Evolutionary conservation across 2,797 vertebrate species (phyloP), one percentile per base, ranked within the genome.

Genomic region (Percopsis omiscomaycus): DNA sequence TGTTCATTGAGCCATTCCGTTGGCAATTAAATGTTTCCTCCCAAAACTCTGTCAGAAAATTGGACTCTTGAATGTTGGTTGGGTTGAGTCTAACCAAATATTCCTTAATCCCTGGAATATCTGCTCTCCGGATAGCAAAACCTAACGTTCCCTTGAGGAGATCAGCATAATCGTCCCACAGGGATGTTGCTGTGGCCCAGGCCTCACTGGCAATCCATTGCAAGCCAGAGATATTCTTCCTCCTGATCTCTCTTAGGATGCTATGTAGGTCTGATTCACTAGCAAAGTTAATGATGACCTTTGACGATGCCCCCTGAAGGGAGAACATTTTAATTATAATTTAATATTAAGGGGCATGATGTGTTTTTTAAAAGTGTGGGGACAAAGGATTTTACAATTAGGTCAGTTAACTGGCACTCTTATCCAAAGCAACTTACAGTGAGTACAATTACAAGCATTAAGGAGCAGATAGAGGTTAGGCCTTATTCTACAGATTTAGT

Each of bases 201-300:
- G 91, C 92, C 68, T 94, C 93, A 8, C 92, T 93, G 0, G 90
- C 90, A 13, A 94, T 89, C 92, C 93, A 93, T 1, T 92, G 94
- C 66, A 89, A 81, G 46, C 82, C 83, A 0, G 86, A 91, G 13
- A 95, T 68, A 58, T 94, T 94, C 37, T 80, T 83, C 12, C 32
- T 73, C 13, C 69, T 69, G 14, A 93, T 64, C 65, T 91, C 92
- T 73, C 83, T 82, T 10, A 93, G 78, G 53, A 95, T 92, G 3
- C 76, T 76, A 15, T 84, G 83, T 30, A 95, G 86, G 42, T 94
- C 91, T 1, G 89, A 87, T 48, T 94, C 94, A 30, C 88, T 87
- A 5, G 88, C 89, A 29, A 92, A 93, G 44, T 91, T 91, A 28
- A 94, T 79, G 61, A 94, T 82, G 11, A 95, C 87, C 4, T 84